Percentiles rank a stretch among this genome's conserved stretches.
These are phyloP conservation scores for Tetanocera ferruginea DNA, from an alignment of 2,888 invertebrate species.

Conservation along the genomic window DNA sequence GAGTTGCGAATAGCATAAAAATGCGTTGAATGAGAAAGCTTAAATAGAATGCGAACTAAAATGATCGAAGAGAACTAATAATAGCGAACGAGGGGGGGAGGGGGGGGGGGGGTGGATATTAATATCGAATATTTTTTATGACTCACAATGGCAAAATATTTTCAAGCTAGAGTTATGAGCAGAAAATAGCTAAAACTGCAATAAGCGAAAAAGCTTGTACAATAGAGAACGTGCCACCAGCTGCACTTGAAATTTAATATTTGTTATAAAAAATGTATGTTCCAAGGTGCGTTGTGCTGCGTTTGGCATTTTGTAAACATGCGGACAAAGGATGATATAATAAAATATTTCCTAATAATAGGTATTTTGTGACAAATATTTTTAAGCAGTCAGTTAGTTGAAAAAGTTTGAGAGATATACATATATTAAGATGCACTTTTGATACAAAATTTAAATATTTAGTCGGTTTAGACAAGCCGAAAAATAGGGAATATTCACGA, in stretches of 20 bases:
- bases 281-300: not conserved
- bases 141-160: not conserved
- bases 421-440: too few species aligned
- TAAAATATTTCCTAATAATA: not conserved
- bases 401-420: too few species aligned
- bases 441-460: too few species aligned
- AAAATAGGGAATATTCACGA: too few species aligned
- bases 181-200: not conserved
- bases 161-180: not conserved
- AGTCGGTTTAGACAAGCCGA: too few species aligned
- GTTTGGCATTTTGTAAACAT: not conserved
- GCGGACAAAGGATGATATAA: not conserved
- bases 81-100: not conserved
- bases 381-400: too few species aligned
- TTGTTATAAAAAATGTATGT: not conserved
- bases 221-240: not conserved
- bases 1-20: not conserved
- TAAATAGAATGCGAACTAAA: not conserved
- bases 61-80: not conserved
- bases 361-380: too few species aligned
- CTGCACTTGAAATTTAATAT: not conserved
- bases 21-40: too few species aligned
- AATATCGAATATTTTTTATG: conserved; percentile 6
- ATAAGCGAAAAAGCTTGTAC: not conserved
- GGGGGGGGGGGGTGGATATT: not conserved